Base-by-base conservation (phyloP, 1,140 invertebrate species). In the Akabosia matsudoensis region DNA sequence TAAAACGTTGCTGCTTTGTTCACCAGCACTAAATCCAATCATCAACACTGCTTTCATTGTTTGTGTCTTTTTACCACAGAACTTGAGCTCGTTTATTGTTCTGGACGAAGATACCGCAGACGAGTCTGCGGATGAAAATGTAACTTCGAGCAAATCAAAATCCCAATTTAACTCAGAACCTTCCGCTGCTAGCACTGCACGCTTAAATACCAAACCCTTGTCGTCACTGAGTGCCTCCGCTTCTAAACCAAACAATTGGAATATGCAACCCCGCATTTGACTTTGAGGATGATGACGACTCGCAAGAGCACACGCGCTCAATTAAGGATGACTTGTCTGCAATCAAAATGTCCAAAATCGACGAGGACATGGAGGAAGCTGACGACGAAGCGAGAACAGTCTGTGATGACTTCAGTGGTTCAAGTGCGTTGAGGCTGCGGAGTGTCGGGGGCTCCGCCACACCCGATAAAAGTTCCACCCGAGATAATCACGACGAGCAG, bases 241-340 rank as follows among this genome's bases (percentile, higher is more conserved):
- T 18, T 77, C 76, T 16, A 45, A 74, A 24, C 30, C 76, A 14
- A n/a, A 74, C 72, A 33, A 31, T 30, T 70, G 79, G 79, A 28
- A 81, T 81, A 22, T 74, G 76, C 28, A 81, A 81, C 34, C 78
- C 78, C 1, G 79, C 74, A 1, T 81, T 81, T 73, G 77, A 81
- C 45, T 79, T 78, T 71, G 80, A 81, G 1, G 79, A 81, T 31
- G 79, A 79, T n/a, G 78, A 79, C 70, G 56, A 72, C 34, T 67
- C 61, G 7, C 24, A 28, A 67, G 61, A 67, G 30, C 61, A 67
- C 28, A 30, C 31, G 28, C 61, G 61, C 14, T 67, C 61, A 28
- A 67, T 67, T 67, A 67, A 30, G 22, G 61, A 67, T 30, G 61
- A 67, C 2, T 22, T 67, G 28, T 30, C 61, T 7, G 26, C 61